phyloP scores from a whole-genome alignment of 2,888 invertebrate genomes.

The Callyntrura sp. region DNA sequence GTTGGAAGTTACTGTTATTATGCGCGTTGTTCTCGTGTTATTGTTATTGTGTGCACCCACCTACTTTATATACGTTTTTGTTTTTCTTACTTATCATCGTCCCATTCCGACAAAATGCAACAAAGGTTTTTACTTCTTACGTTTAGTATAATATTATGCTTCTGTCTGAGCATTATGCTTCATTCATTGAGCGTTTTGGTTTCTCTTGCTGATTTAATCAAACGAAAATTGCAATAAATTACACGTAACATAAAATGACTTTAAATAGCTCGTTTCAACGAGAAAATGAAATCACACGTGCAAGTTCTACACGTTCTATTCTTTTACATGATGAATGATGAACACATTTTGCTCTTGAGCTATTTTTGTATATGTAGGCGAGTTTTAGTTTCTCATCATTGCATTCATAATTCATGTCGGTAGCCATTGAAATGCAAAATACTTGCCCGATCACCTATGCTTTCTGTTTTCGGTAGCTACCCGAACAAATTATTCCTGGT shows the following conservation, averaged over 20 bases:
- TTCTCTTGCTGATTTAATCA: constrained; percentile 49
- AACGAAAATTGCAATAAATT: constrained; percentile 29
- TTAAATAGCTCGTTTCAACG: neutral
- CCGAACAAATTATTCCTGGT: neutral
- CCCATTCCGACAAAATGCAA: neutral
- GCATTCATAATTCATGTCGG: no score
- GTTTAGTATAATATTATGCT: constrained; percentile 7
- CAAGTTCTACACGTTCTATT: constrained; percentile 47
- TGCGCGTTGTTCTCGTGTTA: constrained; percentile 12
- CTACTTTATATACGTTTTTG: neutral
- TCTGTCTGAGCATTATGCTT: constrained; percentile 16
- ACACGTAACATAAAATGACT: neutral
- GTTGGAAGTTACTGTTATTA: constrained; percentile 48
- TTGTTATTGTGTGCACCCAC: constrained; percentile 16
- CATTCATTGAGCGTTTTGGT: neutral
- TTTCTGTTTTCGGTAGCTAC: neutral
- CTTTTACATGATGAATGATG: no score
- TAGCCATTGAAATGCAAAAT: neutral
- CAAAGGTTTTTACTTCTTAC: no score
- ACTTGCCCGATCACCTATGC: neutral
- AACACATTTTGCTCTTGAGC: neutral
- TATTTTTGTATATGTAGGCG: no score
- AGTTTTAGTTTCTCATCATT: no score
- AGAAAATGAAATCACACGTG: neutral
- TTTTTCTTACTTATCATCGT: neutral